phyloP scores from a whole-genome alignment of 2,797 vertebrate genomes.

The Ctenochaetus hawaiiensis region DNA sequence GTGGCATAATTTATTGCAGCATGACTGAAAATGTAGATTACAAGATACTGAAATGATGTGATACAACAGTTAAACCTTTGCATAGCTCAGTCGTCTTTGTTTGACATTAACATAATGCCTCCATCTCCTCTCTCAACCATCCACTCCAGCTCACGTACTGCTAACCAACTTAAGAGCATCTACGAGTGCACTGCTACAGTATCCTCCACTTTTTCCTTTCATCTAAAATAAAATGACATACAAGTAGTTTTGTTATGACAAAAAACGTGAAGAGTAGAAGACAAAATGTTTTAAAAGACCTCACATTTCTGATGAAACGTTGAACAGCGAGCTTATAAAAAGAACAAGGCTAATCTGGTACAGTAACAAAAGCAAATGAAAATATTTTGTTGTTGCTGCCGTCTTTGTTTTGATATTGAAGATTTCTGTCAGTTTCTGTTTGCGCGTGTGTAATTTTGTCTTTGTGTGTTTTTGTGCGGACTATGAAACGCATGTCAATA shows the following conservation, averaged over 20 bases:
- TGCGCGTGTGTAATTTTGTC: background rate
- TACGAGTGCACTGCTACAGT: background rate
- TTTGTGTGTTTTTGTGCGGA: conserved; percentile 4
- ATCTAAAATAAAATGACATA: background rate
- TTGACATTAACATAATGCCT: background rate
- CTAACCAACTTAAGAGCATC: background rate
- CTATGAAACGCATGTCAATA: conserved; percentile 29
- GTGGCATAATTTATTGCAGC: conserved; percentile 14
- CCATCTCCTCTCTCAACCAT: background rate
- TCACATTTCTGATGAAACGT: background rate
- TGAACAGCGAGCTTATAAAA: conserved; percentile 10
- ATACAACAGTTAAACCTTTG: conserved; percentile 2
- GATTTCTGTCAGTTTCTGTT: background rate
- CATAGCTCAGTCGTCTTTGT: background rate
- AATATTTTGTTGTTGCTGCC: conserved; percentile 19
- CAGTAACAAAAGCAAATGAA: conserved; percentile 8
- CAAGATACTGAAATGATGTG: conserved; percentile 13
- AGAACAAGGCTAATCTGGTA: background rate
- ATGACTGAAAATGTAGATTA: conserved; percentile 12
- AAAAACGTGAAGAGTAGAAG: background rate
- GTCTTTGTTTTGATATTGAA: conserved; percentile 13
- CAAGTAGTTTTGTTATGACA: background rate
- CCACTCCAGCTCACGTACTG: background rate
- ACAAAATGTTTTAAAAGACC: background rate
- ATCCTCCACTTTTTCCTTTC: background rate